phyloP scores from a whole-genome alignment of 1,140 invertebrate species.

The Magallana gigas region DNA sequence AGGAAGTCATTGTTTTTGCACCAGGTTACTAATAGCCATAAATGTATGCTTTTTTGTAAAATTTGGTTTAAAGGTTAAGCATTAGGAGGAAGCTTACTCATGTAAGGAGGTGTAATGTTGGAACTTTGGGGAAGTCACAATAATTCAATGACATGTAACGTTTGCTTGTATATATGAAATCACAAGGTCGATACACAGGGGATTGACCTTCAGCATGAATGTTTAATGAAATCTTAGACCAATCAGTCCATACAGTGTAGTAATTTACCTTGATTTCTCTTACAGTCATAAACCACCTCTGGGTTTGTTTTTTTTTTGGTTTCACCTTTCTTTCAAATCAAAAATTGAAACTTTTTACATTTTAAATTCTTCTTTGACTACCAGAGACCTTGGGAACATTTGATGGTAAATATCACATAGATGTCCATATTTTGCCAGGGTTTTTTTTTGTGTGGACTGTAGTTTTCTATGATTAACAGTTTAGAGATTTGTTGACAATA shows the following conservation, averaged over 20 bases:
- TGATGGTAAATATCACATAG: conserved; percentile 40
- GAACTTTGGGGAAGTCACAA: too few relatives aligned
- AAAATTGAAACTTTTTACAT: not conserved
- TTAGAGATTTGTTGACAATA: not conserved
- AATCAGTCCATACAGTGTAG: too few relatives aligned
- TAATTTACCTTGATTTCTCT: too few relatives aligned
- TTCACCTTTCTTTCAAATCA: not conserved
- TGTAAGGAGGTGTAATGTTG: too few relatives aligned
- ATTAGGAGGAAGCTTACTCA: too few relatives aligned
- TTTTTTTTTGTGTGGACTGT: not conserved
- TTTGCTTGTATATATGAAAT: not conserved
- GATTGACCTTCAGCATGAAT: not conserved
- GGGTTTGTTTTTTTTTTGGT: not conserved
- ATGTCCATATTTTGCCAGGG: not conserved
- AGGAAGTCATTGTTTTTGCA: conserved; percentile 15
- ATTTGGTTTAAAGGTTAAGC: not conserved
- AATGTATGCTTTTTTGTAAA: not conserved
- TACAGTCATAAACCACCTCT: too few relatives aligned
- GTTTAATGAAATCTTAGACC: not conserved
- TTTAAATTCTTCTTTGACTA: conserved; percentile 4
- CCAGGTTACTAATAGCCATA: not conserved
- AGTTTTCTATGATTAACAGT: not conserved
- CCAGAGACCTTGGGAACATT: conserved; percentile 31
- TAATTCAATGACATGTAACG: too few relatives aligned
- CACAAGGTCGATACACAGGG: not conserved